phyloP scores from a whole-genome alignment of 2,888 invertebrate species.

The Hermaeophaga mercurialis region DNA sequence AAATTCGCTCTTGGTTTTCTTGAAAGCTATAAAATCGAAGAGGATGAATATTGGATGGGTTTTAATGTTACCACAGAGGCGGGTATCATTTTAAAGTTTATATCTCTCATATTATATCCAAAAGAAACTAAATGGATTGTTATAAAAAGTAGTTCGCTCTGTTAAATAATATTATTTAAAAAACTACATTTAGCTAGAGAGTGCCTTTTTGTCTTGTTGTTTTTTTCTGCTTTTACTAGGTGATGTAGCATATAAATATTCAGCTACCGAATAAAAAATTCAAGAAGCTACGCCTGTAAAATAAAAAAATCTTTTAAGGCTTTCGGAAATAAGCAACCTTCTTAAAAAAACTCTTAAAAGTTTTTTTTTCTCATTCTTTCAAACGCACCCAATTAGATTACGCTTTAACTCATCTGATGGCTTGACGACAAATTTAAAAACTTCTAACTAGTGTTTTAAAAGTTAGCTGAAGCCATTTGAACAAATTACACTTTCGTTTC shows the following conservation, averaged over 20 bases:
- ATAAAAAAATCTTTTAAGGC: conserved; percentile 5
- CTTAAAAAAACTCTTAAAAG: conserved; percentile 22
- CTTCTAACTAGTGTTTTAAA: conserved; percentile 59
- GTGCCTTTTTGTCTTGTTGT: too few species aligned
- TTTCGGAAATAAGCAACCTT: neutral
- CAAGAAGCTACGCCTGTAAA: neutral
- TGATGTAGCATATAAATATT: neutral
- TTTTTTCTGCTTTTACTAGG: too few species aligned
- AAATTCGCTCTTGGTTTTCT: conserved; percentile 35
- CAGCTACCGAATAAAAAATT: neutral
- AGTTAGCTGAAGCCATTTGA: conserved; percentile 58
- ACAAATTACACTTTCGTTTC: conserved; percentile 58
- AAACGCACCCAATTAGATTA: conserved; percentile 51
- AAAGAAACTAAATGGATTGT: neutral
- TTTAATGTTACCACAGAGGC: conserved; percentile 16
- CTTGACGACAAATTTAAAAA: conserved; percentile 56
- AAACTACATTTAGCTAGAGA: too few species aligned
- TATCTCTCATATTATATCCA: neutral
- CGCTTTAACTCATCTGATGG: conserved; percentile 48
- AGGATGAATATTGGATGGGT: conserved; percentile 40
- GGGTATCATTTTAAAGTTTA: conserved; percentile 5
- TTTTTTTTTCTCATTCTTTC: conserved; percentile 42
- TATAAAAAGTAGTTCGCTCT: neutral
- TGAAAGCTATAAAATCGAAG: conserved; percentile 38
- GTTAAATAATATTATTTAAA: neutral